These are phyloP conservation scores for Parotocinclus haroldoi DNA, from an alignment of 2,797 vertebrate genomes.

Conservation along the genomic window DNA sequence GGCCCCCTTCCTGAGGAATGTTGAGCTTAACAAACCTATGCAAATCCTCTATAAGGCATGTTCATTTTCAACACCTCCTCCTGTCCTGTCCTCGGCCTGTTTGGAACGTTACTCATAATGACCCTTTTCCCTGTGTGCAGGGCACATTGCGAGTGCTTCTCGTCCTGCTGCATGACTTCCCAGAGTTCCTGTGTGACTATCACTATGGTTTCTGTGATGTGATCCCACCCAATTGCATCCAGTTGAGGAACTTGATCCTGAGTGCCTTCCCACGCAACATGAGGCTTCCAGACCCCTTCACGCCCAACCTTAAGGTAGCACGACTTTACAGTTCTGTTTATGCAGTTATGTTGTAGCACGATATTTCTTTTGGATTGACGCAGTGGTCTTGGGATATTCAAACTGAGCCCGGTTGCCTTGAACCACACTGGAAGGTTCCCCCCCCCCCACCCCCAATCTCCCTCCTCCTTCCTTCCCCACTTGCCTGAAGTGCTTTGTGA, in stretches of 20 bases:
- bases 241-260: slow-evolving; percentile 97
- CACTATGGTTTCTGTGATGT: slow-evolving; percentile 99
- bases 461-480: too few relatives aligned
- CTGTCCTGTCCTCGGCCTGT: too few relatives aligned
- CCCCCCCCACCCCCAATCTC: too few relatives aligned
- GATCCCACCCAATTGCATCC: slow-evolving; percentile 98
- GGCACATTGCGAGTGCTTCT: slow-evolving; percentile 95
- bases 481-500: too few relatives aligned
- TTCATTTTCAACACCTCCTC: too few relatives aligned
- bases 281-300: slow-evolving; percentile 98
- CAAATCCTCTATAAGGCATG: slow-evolving; percentile 99
- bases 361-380: too few relatives aligned
- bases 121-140: slow-evolving; percentile 57
- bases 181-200: slow-evolving; percentile 98
- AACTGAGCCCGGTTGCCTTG: too few relatives aligned
- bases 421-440: too few relatives aligned
- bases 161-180: slow-evolving; percentile 96
- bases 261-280: slow-evolving; percentile 99
- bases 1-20: slow-evolving; percentile 96
- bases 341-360: too few relatives aligned
- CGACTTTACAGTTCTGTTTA: not conserved
- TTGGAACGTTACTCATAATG: too few relatives aligned
- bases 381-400: too few relatives aligned
- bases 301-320: slow-evolving; percentile 94
- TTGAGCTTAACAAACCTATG: slow-evolving; percentile 99